Conservation (phyloP, 2,113 vertebrate genomes). For the Dicerorhinus sumatrensis region DNA sequence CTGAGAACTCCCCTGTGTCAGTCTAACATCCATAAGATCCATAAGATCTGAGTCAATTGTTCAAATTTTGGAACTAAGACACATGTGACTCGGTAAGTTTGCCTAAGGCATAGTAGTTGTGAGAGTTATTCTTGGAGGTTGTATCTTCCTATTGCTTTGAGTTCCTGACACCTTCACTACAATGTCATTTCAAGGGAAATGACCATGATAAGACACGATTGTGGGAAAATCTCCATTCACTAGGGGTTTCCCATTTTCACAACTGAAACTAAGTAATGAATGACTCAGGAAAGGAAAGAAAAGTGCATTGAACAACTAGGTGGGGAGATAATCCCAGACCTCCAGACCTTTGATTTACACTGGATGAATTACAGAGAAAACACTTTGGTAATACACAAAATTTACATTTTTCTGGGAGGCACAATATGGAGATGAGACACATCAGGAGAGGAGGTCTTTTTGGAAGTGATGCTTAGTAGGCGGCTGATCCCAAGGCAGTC, state of each 20-base stretch:
- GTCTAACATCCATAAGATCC: neutral
- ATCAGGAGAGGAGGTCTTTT: neutral
- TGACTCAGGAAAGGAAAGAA: neutral
- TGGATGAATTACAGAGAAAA: neutral
- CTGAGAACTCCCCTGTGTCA: neutral
- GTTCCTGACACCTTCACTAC: neutral
- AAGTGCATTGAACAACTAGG: neutral
- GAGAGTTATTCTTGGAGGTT: neutral
- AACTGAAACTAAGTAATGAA: neutral
- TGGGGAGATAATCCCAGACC: neutral
- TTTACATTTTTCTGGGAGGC: neutral
- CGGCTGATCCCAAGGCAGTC: neutral
- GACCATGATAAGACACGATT: neutral
- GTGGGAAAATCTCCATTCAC: neutral
- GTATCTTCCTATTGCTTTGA: neutral
- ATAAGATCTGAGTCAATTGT: neutral
- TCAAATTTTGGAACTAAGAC: neutral
- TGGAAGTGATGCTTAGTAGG: neutral
- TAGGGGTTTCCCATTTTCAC: neutral
- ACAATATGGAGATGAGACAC: neutral
- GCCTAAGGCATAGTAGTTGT: neutral
- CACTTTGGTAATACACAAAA: neutral
- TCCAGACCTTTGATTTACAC: neutral
- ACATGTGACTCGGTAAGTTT: neutral
- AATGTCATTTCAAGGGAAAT: constrained; percentile 33